Evolutionary conservation across 2,113 vertebrate species (phyloP).

Genomic region (Limanda limanda): DNA sequence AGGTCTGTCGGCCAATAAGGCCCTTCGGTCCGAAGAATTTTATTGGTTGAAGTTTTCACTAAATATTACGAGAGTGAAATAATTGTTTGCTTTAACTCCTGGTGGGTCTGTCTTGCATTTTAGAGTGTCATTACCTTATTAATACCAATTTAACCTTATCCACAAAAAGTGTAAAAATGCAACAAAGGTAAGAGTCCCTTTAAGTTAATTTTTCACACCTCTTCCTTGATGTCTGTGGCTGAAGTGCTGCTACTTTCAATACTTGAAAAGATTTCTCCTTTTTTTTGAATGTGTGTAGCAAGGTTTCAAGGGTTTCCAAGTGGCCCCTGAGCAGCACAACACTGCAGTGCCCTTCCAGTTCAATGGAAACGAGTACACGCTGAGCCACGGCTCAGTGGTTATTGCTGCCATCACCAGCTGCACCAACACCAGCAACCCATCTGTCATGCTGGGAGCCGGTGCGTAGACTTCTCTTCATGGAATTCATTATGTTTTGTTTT

Average conservation of each 20-base stretch:
- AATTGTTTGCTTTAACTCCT: no score
- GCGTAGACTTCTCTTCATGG: not conserved
- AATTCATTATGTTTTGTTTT: no score
- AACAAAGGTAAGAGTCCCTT: no score
- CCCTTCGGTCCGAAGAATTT: no score
- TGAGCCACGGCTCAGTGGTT: slow-evolving; percentile 93
- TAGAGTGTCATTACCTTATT: no score
- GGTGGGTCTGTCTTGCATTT: no score
- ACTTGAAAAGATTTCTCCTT: not conserved
- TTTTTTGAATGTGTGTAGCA: slow-evolving; percentile 80
- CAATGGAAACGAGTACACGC: slow-evolving; percentile 81
- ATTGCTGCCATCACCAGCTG: slow-evolving; percentile 99
- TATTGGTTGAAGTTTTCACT: no score
- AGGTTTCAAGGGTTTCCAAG: slow-evolving; percentile 98
- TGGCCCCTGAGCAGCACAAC: slow-evolving; percentile 82
- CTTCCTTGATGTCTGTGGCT: not conserved
- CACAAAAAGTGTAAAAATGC: no score
- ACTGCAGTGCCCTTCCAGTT: slow-evolving; percentile 84
- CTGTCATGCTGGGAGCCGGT: slow-evolving; percentile 98
- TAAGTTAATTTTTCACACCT: not conserved
- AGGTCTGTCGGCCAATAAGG: no score
- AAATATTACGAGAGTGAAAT: no score
- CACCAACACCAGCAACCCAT: slow-evolving; percentile 99
- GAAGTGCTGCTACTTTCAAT: not conserved
- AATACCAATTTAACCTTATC: no score